Evolutionary conservation across 2,113 vertebrate species (phyloP).

Genomic region (Brevimyrus niger): DNA sequence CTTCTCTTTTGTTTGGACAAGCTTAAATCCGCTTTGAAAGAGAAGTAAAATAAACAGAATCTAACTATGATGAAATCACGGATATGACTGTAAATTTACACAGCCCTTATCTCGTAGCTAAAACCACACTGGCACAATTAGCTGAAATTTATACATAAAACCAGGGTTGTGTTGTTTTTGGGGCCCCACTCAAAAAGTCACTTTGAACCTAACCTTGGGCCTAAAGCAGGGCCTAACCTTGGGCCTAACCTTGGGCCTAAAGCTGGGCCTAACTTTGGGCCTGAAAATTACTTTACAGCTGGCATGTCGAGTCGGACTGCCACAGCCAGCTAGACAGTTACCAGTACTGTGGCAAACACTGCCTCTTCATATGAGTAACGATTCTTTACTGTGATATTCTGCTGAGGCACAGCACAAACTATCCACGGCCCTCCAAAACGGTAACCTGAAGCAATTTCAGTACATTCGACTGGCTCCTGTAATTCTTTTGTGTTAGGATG

Average conservation of each 20-base stretch:
- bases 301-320: not conserved
- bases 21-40: not conserved
- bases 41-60: not conserved
- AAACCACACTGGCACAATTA: not conserved
- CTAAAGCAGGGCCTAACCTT: too few species aligned
- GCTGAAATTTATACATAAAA: not conserved
- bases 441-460: not conserved
- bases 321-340: not conserved
- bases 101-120: not conserved
- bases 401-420: not conserved
- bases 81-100: not conserved
- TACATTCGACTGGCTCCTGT: not conserved
- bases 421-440: not conserved
- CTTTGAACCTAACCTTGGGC: not conserved
- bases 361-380: not conserved
- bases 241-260: not conserved
- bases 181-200: not conserved
- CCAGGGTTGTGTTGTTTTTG: not conserved
- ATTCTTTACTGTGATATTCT: not conserved
- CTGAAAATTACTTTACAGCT: not conserved
- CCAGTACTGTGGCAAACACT: not conserved
- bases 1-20: constrained; percentile 1
- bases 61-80: not conserved
- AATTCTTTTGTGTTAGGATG: not conserved
- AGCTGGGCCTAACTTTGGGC: not conserved